Base-by-base conservation (phyloP, 2,797 vertebrate species). In the Gallinago stenura region DNA sequence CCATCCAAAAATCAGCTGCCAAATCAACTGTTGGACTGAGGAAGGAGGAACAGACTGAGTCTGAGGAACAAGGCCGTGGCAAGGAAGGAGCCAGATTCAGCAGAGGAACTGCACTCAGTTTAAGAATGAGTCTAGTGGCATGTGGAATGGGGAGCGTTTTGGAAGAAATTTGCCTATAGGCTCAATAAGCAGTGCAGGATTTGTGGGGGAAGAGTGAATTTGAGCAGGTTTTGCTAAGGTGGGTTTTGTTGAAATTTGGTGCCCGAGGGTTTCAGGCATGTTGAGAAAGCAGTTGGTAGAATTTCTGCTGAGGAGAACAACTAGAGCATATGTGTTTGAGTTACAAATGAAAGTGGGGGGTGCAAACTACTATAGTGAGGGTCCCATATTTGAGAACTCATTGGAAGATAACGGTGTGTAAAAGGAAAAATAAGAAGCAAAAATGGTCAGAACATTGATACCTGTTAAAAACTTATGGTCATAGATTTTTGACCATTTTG, bases 41-140 rank as follows among this genome's bases (percentile, higher is more conserved):
- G 33, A 35, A 35, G 33, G 33, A 35, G 33, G 33, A 35, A 35
- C 33, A 35, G 33, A 35, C 33, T 35, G 33, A 58, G 46, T n/a
- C 22, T 37, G 73, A 61, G 46, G 15, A 72, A 45, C 0, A 0
- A 65, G 43, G 5, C 15, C 31, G 25, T 1, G 1, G 7, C 2
- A 43, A 26, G 35, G 31, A 84, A 24, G 26, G 70, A 78, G 33
- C 1, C 4, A 12, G 8, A 26, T 56, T 54, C 4, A 8, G 7
- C 50, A 25, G 16, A 75, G 26, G 57, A 71, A 30, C 9, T 72
- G 20, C 17, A 53, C 2, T 62, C 5, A 3, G 18, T 39, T 76
- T 69, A 57, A 53, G 48, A 41, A 24, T 26, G 9, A 25, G 7
- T 48, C 28, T 72, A 61, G 57, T 46, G 37, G 14, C 15, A 13